Conservation (phyloP, 2,797 vertebrate genomes). For the Oreochromis mossambicus region DNA sequence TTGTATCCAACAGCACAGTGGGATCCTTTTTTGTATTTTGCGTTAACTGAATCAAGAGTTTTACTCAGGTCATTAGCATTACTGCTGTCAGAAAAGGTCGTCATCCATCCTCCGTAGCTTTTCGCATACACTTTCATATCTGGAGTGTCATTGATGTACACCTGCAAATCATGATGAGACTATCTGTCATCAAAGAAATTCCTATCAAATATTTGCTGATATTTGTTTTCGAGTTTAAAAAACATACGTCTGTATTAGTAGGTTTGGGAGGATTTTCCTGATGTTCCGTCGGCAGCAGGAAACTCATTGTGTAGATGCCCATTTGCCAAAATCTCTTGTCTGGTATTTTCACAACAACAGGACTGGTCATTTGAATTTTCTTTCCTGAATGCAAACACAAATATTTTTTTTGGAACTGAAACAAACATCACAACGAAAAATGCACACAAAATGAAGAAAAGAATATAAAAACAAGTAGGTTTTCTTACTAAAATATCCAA, state of each 20-base stretch:
- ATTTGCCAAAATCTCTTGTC: not conserved
- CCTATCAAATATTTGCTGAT: not conserved
- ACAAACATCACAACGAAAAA: not conserved
- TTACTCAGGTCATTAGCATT: not conserved
- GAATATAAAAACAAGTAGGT: not conserved
- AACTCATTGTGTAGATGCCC: slow-evolving; percentile 56
- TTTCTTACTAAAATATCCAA: not conserved
- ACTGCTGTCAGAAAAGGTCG: fast-evolving
- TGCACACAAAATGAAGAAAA: not conserved
- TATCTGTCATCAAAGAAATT: not conserved
- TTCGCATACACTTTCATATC: slow-evolving; percentile 58
- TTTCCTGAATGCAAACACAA: slow-evolving; percentile 34
- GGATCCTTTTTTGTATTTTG: slow-evolving; percentile 33
- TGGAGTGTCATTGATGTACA: slow-evolving; percentile 44
- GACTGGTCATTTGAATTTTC: slow-evolving; percentile 72
- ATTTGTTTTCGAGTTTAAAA: not conserved
- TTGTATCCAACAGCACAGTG: slow-evolving; percentile 67
- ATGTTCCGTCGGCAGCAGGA: slow-evolving; percentile 69
- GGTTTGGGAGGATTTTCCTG: slow-evolving; percentile 63
- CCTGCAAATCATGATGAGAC: slow-evolving; percentile 47
- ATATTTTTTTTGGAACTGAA: not conserved
- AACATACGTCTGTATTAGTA: slow-evolving; percentile 38
- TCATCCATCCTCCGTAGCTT: slow-evolving; percentile 60
- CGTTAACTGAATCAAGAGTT: slow-evolving; percentile 29
- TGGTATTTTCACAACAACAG: slow-evolving; percentile 54